Percentiles rank a stretch among this genome's conserved stretches.
These are phyloP conservation scores for Fissipunctia ypsillon DNA, from an alignment of 2,888 invertebrate species.

Conservation along the genomic window DNA sequence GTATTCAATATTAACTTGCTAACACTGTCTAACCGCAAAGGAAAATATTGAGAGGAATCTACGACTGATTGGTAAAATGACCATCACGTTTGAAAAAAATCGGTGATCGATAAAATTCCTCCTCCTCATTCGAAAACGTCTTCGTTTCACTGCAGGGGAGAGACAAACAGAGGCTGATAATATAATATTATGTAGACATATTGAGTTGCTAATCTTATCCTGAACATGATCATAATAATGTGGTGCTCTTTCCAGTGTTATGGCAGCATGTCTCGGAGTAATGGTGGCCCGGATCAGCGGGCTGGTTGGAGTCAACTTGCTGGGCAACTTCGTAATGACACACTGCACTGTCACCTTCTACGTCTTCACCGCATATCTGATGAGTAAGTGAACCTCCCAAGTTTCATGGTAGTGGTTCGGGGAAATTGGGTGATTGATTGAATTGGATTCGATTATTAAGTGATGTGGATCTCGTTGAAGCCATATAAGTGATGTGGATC, in stretches of 20 bases:
- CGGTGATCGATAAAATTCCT: not conserved
- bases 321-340: constrained; percentile 71
- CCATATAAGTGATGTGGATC: not conserved
- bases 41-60: not conserved
- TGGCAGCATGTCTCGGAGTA: constrained; percentile 76
- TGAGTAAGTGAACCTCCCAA: constrained; percentile 65
- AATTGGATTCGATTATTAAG: not conserved
- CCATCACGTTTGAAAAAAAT: not conserved
- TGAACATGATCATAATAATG: not conserved
- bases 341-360: constrained; percentile 74
- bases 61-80: not conserved
- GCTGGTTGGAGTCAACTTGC: constrained; percentile 71
- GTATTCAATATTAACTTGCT: too few species aligned
- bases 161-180: not conserved
- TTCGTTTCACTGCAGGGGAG: not conserved
- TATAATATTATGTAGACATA: not conserved
- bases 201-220: not conserved
- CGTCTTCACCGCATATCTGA: constrained; percentile 62
- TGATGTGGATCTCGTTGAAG: not conserved
- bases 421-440: not conserved
- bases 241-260: constrained; percentile 69
- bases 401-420: not conserved
- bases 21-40: too few species aligned
- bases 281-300: constrained; percentile 74
- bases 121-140: not conserved